Base-by-base conservation (phyloP, 2,888 invertebrate species). In the Amiota minor region DNA sequence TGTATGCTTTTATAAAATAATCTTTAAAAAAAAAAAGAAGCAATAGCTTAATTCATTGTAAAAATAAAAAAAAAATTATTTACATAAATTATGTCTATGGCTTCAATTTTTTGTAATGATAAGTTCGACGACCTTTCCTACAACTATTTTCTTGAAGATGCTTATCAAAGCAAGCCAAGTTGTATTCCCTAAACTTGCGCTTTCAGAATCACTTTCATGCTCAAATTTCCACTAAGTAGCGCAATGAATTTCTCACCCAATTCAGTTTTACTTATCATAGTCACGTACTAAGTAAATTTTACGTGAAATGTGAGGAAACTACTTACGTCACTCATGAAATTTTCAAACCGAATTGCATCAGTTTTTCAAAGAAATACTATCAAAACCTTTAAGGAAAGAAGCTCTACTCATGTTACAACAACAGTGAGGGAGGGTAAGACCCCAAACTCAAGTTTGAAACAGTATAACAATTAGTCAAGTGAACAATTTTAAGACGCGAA, bases 311-410 rank as follows among this genome's bases (percentile, higher is more conserved):
- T 35, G 35, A 35, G n/a, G 12, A 69, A 53, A 62, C n/a, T n/a
- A 71, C 20, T 74, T 45, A 74, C 12, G 9, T 61, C 50, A 49
- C 65, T 73, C n/a, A 11, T 50, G 73, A 46, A 80, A 67, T 47
- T 56, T 69, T 55, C 23, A 16, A 12, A 16, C 20, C 14, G n/a
- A 71, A 74, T 77, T 74, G 72, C 73, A 72, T 74, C 78, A 77
- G 71, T 49, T 56, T 67, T 9, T 55, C 53, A 46, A 53, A 47
- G 71, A 74, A n/a, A 59, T 59, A 59, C 16, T 20, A 59, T 20
- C n/a, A 56, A 56, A 10, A 18, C 9, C 16, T 59, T 1, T 20
- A 59, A 59, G n/a, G 2, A 6, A n/a, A 59, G 59, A 16, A 16
- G 23, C 59, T 20, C 20, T 8, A 10, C 9, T 20, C n/a, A 59